Base-by-base conservation (phyloP, 2,797 vertebrate species). In the Pangasius djambal region DNA sequence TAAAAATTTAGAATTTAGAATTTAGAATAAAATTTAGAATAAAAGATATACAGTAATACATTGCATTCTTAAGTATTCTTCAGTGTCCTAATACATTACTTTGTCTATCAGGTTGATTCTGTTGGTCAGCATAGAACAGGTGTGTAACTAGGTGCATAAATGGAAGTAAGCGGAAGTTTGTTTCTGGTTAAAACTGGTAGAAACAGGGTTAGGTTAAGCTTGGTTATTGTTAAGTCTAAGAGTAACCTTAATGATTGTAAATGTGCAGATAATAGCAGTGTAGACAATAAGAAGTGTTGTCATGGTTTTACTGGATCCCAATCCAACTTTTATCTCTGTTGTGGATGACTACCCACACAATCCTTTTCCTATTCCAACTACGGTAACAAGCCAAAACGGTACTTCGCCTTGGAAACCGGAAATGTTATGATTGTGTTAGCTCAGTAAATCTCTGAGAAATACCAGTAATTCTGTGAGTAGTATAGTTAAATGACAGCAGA, bases 41-140 rank as follows among this genome's bases (percentile, higher is more conserved):
- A 74, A 74, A 74, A 48, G 10, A 44, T 75, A 75, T 75, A 78
- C 25, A 55, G 48, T 78, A 78, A 77, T 55, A 48, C 44, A 48
- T 48, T 48, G 44, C 44, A 8, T 48, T 48, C 7, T 48, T 48
- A 48, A 9, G 8, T 6, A 3, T 8, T 81, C 6, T 34, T 57
- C 12, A 59, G 2, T 34, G 13, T 82, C 20, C 9, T 25, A 37
- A 59, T 82, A 37, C 9, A 82, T 20, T 79, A 31, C 52, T 52
- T 15, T 50, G 25, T 48, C 20, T 44, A 50, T 77, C 22, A 75
- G 37, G 48, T 25, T 28, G 22, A 75, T 48, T 75, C 12, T 78
- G 0, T 37, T 15, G 18, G 10, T 6, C 55, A 22, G 18, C 37
- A 79, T 20, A 44, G 22, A 48, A 48, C 20, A 50, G 28, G 3